A percentile compares a stretch with the other conserved stretches of the same genome.
These are phyloP conservation scores for Caranx melampygus DNA, from an alignment of 2,113 vertebrate species.

Conservation along the genomic window DNA sequence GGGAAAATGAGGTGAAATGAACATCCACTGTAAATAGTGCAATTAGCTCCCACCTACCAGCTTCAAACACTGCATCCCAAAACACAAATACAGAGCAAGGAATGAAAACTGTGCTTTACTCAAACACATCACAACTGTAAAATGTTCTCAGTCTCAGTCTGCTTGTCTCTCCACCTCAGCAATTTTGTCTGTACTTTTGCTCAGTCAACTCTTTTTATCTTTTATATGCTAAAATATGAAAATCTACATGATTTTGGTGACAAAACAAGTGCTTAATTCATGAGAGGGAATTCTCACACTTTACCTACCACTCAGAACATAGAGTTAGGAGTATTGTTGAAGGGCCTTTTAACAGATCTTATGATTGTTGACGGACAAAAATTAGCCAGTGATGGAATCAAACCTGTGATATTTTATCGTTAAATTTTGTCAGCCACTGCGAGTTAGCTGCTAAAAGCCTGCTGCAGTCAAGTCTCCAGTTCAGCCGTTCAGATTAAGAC, in stretches of 20 bases:
- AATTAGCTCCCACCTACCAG: constrained; percentile 38
- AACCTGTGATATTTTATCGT: background rate
- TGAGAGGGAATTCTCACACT: background rate
- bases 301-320: background rate
- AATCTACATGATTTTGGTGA: background rate
- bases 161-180: background rate
- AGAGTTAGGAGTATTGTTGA: constrained; percentile 4
- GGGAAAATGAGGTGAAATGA: background rate
- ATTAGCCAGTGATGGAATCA: constrained; percentile 7
- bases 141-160: background rate
- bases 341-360: constrained; percentile 10
- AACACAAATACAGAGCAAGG: background rate
- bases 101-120: constrained; percentile 3
- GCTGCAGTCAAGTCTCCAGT: background rate
- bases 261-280: background rate
- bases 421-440: background rate
- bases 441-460: background rate
- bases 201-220: background rate
- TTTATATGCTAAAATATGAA: constrained; percentile 10
- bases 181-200: constrained; percentile 3
- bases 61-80: background rate
- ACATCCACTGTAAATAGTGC: constrained; percentile 40
- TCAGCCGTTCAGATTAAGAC: background rate
- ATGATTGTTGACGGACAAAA: background rate
- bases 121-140: background rate